Base-by-base conservation (phyloP, 2,797 vertebrate species). In the Melanotaenia maccullochi region DNA sequence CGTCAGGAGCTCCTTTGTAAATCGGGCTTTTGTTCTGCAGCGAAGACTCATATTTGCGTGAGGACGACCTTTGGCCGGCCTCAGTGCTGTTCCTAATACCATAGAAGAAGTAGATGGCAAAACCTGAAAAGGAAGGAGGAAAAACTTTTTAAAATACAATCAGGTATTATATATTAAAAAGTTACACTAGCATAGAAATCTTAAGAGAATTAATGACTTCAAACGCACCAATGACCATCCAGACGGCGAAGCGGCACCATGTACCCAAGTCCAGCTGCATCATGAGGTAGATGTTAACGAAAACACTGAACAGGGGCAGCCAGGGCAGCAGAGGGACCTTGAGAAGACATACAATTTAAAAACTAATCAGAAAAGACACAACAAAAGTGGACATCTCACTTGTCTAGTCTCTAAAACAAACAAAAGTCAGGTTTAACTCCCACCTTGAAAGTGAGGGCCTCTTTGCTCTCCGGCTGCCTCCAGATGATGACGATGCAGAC, bases 201-300 rank as follows among this genome's bases (percentile, higher is more conserved):
- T 51, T 51, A 32, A 68, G 13, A 28, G 8, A 2, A 35, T 36
- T 16, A 13, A 28, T 5, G 20, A 18, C 0, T 40, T 42, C 1
- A n/a, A 52, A 68, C 51, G 5, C 92, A 99, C 98, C 98, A 16
- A 96, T 59, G 0, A 70, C 4, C 97, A 97, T 99, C 96, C 96
- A 99, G 69, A 97, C 79, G 0, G 95, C 77, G 87, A 99, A 99
- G 16, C 94, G 92, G 0, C 55, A 82, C 97, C 98, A 99, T 44
- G 98, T 99, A 12, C 83, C 85, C 0, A 73, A 0, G 70, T 95
- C 94, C 88, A 99, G 93, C 92, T 98, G 96, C 92, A 99, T 97
- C 98, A 99, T 99, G 88, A 99, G 96, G 92, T 99, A 96, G 90
- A 99, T 82, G 83, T 99, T 99, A 78, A 99, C 83, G 0, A 99